A percentile compares a stretch with the other conserved stretches of the same genome.
These are phyloP conservation scores for Sepiola atlantica DNA, from an alignment of 2,888 invertebrate genomes.

Conservation along the genomic window DNA sequence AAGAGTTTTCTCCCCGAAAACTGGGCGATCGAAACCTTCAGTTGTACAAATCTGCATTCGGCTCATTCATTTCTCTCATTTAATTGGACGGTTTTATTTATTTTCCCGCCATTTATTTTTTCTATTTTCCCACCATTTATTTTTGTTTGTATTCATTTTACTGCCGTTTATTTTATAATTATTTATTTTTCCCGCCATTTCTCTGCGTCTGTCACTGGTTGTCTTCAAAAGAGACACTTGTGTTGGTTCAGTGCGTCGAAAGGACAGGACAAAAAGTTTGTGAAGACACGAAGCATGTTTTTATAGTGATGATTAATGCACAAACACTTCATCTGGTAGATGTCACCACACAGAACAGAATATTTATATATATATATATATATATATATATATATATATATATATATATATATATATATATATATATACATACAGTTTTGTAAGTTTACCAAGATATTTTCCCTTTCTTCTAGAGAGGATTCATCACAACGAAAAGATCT, in stretches of 20 bases:
- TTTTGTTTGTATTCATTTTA: neutral
- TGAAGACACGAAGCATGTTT: neutral
- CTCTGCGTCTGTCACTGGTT: neutral
- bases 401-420: neutral
- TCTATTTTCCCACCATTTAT: neutral
- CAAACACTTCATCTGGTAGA: neutral
- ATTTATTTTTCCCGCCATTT: neutral
- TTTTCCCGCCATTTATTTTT: neutral
- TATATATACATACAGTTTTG: neutral
- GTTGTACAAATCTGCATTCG: neutral
- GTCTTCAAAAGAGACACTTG: slow-evolving; percentile 1
- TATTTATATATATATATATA: too few species aligned
- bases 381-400: neutral
- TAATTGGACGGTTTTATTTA: neutral
- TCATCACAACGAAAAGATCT: too few species aligned
- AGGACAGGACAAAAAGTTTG: neutral
- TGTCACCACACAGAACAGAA: neutral
- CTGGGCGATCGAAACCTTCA: neutral
- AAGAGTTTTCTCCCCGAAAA: neutral
- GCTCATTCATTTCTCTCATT: slow-evolving; percentile 15
- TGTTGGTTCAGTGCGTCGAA: neutral
- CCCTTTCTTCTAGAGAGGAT: too few species aligned
- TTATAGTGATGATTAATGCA: neutral
- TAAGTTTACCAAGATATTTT: too few species aligned
- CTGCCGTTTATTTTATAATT: too few species aligned